These are phyloP conservation scores for Hephaestus fuliginosus DNA, from an alignment of 2,797 vertebrate species.

Conservation along the genomic window DNA sequence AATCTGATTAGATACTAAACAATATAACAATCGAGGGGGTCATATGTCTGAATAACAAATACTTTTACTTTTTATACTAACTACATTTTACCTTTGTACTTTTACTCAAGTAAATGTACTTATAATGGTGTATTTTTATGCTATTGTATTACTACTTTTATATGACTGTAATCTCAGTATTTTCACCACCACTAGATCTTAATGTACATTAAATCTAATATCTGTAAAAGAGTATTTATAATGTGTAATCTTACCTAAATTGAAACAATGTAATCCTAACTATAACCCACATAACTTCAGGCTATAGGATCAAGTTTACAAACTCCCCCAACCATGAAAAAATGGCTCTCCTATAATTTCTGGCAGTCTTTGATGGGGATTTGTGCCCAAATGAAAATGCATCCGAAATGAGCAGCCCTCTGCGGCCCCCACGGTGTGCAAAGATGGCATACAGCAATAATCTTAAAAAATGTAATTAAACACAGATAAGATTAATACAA, in stretches of 20 bases:
- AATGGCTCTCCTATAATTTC: slow-evolving; percentile 74
- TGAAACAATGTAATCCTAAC: slow-evolving; percentile 23
- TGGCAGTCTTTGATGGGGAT: slow-evolving; percentile 82
- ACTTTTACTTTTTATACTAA: not conserved
- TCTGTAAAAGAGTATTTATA: not conserved
- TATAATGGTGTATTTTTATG: not conserved
- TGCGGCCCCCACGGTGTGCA: slow-evolving; percentile 86
- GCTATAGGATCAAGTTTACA: slow-evolving; percentile 72
- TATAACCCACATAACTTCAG: slow-evolving; percentile 54
- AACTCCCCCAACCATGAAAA: slow-evolving; percentile 72
- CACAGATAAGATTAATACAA: slow-evolving; percentile 89
- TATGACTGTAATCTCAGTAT: not conserved
- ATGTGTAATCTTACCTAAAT: not conserved
- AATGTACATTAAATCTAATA: slow-evolving; percentile 9
- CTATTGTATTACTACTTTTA: not conserved
- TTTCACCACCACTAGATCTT: not conserved
- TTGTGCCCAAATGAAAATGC: slow-evolving; percentile 85
- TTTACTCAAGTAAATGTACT: not conserved
- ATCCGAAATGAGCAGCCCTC: slow-evolving; percentile 86
- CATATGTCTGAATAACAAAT: not conserved
- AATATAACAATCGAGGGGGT: not conserved
- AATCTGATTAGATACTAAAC: not conserved
- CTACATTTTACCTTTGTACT: not conserved
- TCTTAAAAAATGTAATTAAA: slow-evolving; percentile 91
- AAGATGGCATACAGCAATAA: slow-evolving; percentile 88